Base-by-base conservation (phyloP, 2,888 invertebrate genomes). In the Callyntrura guangdongensis region DNA sequence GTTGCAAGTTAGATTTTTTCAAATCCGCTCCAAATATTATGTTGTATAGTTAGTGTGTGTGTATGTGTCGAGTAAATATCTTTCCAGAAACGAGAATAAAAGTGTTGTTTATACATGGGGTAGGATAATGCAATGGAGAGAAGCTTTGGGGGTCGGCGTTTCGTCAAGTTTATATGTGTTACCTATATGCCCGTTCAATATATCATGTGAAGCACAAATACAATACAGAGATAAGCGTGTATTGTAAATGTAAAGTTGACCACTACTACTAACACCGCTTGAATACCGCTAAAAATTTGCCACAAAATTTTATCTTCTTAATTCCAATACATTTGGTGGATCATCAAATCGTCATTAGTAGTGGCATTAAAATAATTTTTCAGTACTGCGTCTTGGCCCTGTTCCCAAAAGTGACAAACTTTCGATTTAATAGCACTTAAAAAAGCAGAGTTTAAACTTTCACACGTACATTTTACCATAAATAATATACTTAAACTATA, bases 61-160 rank as follows among this genome's bases (percentile, higher is more conserved):
- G 79, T 56, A 27, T 79, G 25, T 79, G 49, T 25, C 5, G 27
- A 9, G 87, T 81, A 53, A 59, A 25, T 77, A 89, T 89, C 83
- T 84, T 89, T 89, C 89, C 89, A 89, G 89, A 89, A 20, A 87
- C n/a, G 87, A 69, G 36, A 36, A n/a, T n/a, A 36, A 36, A 36
- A 89, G 83, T 77, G 72, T 27, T 36, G 82, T 77, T 79, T 64
- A 84, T 77, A 53, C 83, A 84, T 84, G 20, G 53, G 27, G 27
- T 12, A 84, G 89, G 36, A 89, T 88, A 49, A 74, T 53, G 27
- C 82, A 49, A 74, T 53, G 27, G 56, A 89, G 20, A 17, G 83
- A 84, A 84, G 89, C 89, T 83, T 89, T 77, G 89, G 89, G 89
- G 89, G 89, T 89, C 89, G 79, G 88, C 82, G 67, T 53, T 25